These are phyloP conservation scores for Brachypalpus laphriformis DNA, from an alignment of 2,888 invertebrate genomes.

Conservation along the genomic window DNA sequence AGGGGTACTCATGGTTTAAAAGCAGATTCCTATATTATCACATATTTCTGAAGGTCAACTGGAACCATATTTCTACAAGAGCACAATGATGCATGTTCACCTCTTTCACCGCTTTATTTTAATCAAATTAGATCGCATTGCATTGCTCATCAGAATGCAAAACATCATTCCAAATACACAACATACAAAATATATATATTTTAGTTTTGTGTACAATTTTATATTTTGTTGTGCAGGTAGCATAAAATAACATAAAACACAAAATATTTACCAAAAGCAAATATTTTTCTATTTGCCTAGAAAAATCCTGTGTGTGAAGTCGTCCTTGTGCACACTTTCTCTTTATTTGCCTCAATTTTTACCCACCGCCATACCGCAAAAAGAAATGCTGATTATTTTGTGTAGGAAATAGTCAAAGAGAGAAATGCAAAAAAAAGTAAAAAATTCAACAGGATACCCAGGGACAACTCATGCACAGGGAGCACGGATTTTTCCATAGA, in stretches of 20 bases:
- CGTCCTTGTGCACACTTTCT: slow-evolving; percentile 38
- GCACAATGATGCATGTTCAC: too few relatives aligned
- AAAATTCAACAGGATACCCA: slow-evolving; percentile 13
- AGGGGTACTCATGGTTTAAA: too few relatives aligned
- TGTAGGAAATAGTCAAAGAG: not conserved
- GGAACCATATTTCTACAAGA: too few relatives aligned
- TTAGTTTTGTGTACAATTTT: not conserved
- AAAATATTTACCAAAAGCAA: slow-evolving; percentile 50
- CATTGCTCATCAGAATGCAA: slow-evolving; percentile 32
- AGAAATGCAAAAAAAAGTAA: not conserved
- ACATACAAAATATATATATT: not conserved
- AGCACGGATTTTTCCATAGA: slow-evolving; percentile 59
- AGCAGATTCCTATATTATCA: too few relatives aligned
- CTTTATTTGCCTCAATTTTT: slow-evolving; percentile 21
- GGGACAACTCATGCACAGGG: slow-evolving; percentile 44
- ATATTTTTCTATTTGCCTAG: slow-evolving; percentile 66
- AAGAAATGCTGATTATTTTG: slow-evolving; percentile 52
- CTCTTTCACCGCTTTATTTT: not conserved
- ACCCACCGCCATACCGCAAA: not conserved
- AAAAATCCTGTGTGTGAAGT: slow-evolving; percentile 60
- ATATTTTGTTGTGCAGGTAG: not conserved
- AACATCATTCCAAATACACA: slow-evolving; percentile 7
- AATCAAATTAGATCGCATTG: slow-evolving; percentile 47
- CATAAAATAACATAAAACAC: slow-evolving; percentile 7
- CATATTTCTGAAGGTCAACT: too few relatives aligned